A percentile compares a stretch with the other conserved stretches of the same genome.
phyloP scores from a whole-genome alignment of 2,797 vertebrate species.

The Calcarius lapponicus region DNA sequence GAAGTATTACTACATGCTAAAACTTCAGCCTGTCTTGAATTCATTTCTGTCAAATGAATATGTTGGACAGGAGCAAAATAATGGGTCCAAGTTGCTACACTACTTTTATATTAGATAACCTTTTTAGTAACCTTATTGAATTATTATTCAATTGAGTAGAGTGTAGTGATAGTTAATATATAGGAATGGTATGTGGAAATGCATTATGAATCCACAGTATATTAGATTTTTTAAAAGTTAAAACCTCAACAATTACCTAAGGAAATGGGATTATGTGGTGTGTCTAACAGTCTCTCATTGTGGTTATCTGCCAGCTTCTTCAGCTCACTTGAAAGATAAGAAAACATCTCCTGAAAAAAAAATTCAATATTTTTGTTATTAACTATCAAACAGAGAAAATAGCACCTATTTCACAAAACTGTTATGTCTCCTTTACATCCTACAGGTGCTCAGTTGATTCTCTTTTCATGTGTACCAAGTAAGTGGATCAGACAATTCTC shows the following conservation, averaged over 20 bases:
- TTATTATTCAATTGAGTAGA: not conserved
- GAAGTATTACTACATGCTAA: not conserved
- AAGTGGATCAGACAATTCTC: not conserved
- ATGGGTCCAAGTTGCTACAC: not conserved
- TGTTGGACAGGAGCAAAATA: not conserved
- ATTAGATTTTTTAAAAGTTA: not conserved
- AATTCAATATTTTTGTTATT: not conserved
- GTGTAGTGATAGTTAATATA: not conserved
- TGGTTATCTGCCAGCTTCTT: slow-evolving; percentile 86
- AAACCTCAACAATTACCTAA: slow-evolving; percentile 80
- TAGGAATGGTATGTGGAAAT: not conserved
- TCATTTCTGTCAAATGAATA: not conserved
- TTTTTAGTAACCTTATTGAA: not conserved
- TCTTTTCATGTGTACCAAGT: not conserved
- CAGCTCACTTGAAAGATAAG: slow-evolving; percentile 87
- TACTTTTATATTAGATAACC: not conserved
- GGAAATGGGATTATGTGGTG: slow-evolving; percentile 94
- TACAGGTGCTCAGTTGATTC: not conserved
- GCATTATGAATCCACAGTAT: not conserved
- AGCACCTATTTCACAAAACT: slow-evolving; percentile 1
- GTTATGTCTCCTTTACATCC: not conserved
- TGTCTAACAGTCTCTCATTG: slow-evolving; percentile 88
- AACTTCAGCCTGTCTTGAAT: not conserved
- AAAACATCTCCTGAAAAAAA: slow-evolving; percentile 88
- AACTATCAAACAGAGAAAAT: slow-evolving; percentile 32